A percentile compares a stretch with the other conserved stretches of the same genome.
Conservation (phyloP, 2,888 invertebrate genomes). For the Drosophila aldrichi region DNA sequence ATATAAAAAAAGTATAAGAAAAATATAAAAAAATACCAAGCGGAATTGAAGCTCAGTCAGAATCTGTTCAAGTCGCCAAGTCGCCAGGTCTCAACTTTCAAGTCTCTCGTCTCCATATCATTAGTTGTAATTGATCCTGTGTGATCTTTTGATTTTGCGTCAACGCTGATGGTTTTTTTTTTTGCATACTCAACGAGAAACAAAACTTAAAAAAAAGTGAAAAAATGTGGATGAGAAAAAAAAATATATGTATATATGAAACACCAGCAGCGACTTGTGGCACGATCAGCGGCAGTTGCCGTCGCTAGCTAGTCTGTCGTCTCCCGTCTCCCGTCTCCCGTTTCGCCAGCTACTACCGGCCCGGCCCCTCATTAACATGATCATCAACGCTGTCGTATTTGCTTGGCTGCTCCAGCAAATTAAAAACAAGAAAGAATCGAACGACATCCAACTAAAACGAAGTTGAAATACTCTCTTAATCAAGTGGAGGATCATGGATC, state of each 20-base stretch:
- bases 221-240: constrained; percentile 5
- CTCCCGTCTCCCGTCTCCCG: background rate
- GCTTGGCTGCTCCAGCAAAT: constrained; percentile 74
- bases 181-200: constrained; percentile 46
- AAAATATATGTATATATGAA: constrained; percentile 15
- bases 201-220: constrained; percentile 6
- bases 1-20: constrained; percentile 13
- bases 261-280: constrained; percentile 60
- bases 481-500: too few species aligned
- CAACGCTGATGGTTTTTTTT: constrained; percentile 67
- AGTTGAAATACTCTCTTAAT: constrained; percentile 7
- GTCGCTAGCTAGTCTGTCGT: background rate
- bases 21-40: background rate
- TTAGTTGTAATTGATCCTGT: constrained; percentile 83
- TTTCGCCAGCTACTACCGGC: constrained; percentile 16
- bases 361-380: constrained; percentile 81
- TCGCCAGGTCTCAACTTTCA: constrained; percentile 10
- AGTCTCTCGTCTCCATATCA: constrained; percentile 70
- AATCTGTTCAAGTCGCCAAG: constrained; percentile 8
- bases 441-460: background rate
- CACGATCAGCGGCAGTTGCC: constrained; percentile 43
- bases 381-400: constrained; percentile 81
- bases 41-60: constrained; percentile 29
- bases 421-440: constrained; percentile 44
- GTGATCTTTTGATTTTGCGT: constrained; percentile 81